These are phyloP conservation scores for Agriotes lineatus DNA, from an alignment of 2,888 invertebrate genomes.

Conservation along the genomic window DNA sequence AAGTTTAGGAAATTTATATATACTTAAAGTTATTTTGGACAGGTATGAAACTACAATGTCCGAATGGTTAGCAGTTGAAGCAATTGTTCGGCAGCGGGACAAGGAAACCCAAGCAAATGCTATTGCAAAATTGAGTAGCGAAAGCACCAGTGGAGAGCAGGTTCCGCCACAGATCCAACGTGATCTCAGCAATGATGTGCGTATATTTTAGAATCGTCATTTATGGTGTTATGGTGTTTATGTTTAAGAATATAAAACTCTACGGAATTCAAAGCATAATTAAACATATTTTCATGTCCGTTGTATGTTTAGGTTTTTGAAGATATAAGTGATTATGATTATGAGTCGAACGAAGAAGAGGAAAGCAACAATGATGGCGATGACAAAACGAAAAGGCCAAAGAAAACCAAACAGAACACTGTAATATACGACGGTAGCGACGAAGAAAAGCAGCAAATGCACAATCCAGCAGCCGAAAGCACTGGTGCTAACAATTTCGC, in stretches of 20 bases:
- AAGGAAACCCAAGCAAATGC: slow-evolving; percentile 87
- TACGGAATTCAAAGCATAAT: too few species aligned
- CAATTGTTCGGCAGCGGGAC: slow-evolving; percentile 87
- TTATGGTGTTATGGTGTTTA: too few species aligned
- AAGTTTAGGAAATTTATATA: too few species aligned
- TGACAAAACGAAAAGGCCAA: slow-evolving; percentile 48
- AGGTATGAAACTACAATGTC: slow-evolving; percentile 93
- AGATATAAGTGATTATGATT: slow-evolving; percentile 64
- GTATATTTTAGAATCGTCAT: too few species aligned
- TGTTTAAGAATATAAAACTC: too few species aligned
- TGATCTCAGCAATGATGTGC: slow-evolving; percentile 69
- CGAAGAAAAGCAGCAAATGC: slow-evolving; percentile 60
- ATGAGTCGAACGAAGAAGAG: slow-evolving; percentile 57
- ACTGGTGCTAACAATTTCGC: not conserved
- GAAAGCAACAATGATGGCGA: slow-evolving; percentile 56
- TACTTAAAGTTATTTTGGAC: too few species aligned
- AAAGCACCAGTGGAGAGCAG: slow-evolving; percentile 72
- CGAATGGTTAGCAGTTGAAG: slow-evolving; percentile 95
- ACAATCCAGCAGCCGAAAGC: not conserved
- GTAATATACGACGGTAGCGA: slow-evolving; percentile 61
- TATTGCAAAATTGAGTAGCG: slow-evolving; percentile 85
- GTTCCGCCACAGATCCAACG: slow-evolving; percentile 63
- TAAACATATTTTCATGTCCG: too few species aligned
- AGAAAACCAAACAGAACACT: slow-evolving; percentile 60
- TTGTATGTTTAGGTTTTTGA: slow-evolving; percentile 63